Percentiles rank a stretch among this genome's conserved stretches.
Conservation (phyloP, 2,797 vertebrate species). For the Hippocampus kuda region DNA sequence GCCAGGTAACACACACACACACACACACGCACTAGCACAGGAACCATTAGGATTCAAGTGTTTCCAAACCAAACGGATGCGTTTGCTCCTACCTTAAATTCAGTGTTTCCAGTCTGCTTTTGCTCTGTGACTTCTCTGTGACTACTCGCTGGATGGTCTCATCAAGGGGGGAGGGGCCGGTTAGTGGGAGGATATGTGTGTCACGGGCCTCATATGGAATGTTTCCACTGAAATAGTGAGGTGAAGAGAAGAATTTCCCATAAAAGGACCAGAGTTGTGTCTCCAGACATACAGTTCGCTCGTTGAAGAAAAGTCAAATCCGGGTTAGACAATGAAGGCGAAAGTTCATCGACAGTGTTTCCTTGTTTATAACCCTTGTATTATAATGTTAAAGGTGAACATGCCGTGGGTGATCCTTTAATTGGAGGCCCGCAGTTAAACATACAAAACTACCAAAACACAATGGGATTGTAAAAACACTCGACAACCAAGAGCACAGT, state of each 20-base stretch:
- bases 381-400: too few relatives aligned
- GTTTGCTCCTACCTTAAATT: slow-evolving; percentile 11
- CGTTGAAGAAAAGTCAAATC: slow-evolving; percentile 21
- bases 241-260: slow-evolving; percentile 13
- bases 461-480: too few relatives aligned
- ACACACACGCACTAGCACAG: slow-evolving; percentile 1
- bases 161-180: slow-evolving; percentile 10
- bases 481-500: too few relatives aligned
- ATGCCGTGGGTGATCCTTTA: too few relatives aligned
- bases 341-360: not conserved
- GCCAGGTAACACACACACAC: slow-evolving; percentile 34
- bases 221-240: not conserved
- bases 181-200: too few relatives aligned
- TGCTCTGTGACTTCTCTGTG: not conserved
- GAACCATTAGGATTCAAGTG: slow-evolving; percentile 32
- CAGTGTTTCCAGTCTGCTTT: slow-evolving; percentile 14
- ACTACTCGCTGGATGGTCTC: not conserved
- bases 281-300: not conserved
- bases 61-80: slow-evolving; percentile 27
- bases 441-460: too few relatives aligned
- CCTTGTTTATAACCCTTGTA: not conserved
- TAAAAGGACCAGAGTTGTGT: not conserved
- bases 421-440: too few relatives aligned
- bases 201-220: not conserved
- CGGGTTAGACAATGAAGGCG: slow-evolving; percentile 23